Evolutionary conservation across 2,797 vertebrate genomes (phyloP).

Genomic region (Eulemur mongoz): DNA sequence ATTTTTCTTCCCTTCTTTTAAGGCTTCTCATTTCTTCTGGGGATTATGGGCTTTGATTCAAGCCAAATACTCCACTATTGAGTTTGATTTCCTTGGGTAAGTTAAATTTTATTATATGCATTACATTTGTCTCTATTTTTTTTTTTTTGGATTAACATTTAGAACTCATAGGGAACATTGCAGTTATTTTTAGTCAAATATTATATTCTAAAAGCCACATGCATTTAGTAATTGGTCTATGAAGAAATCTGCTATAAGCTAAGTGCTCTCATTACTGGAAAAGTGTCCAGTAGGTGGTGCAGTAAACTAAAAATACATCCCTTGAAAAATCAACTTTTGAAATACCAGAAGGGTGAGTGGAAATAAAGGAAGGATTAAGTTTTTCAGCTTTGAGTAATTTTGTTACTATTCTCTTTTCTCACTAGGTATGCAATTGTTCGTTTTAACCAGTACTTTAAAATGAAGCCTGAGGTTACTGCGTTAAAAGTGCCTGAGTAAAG

Average conservation of each 20-base stretch:
- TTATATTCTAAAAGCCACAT: background rate
- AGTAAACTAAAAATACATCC: slow-evolving; percentile 44
- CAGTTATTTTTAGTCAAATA: background rate
- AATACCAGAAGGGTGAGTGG: background rate
- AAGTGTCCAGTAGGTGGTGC: slow-evolving; percentile 81
- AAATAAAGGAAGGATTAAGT: background rate
- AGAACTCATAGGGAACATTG: background rate
- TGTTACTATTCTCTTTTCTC: slow-evolving; percentile 56
- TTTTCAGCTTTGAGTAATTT: slow-evolving; percentile 52
- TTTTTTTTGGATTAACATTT: background rate
- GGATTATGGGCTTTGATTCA: slow-evolving; percentile 97
- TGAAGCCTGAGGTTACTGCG: slow-evolving; percentile 92
- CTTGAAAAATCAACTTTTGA: slow-evolving; percentile 11
- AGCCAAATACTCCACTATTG: slow-evolving; percentile 95
- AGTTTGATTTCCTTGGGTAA: slow-evolving; percentile 97
- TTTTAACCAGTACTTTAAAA: slow-evolving; percentile 98
- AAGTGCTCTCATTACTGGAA: background rate
- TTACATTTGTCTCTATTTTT: background rate
- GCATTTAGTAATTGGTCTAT: slow-evolving; percentile 6
- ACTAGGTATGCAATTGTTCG: slow-evolving; percentile 95
- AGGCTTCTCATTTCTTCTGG: slow-evolving; percentile 98
- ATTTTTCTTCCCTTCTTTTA: slow-evolving; percentile 62
- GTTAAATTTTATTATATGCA: slow-evolving; percentile 69
- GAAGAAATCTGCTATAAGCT: background rate
- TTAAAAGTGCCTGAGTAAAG: slow-evolving; percentile 92